Conservation (phyloP, 1,140 invertebrate species). For the Nasonia giraulti region DNA sequence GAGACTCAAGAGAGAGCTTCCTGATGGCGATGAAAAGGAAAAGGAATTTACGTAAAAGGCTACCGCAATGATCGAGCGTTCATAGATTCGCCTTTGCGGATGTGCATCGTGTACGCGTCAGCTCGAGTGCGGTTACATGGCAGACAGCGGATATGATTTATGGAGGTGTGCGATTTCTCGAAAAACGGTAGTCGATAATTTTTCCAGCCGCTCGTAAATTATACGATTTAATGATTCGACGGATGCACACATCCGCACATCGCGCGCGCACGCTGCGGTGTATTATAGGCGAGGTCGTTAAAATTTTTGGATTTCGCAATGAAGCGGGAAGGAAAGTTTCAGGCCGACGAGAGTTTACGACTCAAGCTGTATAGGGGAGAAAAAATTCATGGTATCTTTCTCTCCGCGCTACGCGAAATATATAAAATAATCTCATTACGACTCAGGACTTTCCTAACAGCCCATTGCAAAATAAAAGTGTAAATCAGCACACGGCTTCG, state of each 20-base stretch:
- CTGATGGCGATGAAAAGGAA: too few relatives aligned
- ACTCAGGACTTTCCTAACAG: neutral
- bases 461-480: neutral
- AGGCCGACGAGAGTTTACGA: neutral
- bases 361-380: too few relatives aligned
- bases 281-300: neutral
- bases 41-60: neutral
- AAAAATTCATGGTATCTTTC: too few relatives aligned
- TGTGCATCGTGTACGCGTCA: neutral
- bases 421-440: neutral
- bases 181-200: slow-evolving; percentile 24
- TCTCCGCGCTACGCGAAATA: neutral
- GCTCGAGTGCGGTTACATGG: neutral
- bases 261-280: too few relatives aligned
- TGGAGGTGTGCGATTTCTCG: neutral
- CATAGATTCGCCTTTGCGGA: neutral
- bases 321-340: neutral
- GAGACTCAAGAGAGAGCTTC: neutral
- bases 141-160: slow-evolving; percentile 16
- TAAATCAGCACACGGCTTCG: neutral
- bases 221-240: neutral
- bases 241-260: neutral
- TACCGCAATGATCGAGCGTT: neutral
- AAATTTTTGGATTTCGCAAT: slow-evolving; percentile 4
- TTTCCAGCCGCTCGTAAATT: slow-evolving; percentile 16